Base-by-base conservation (phyloP, 2,888 invertebrate species). In the Perizoma flavofasciatum region DNA sequence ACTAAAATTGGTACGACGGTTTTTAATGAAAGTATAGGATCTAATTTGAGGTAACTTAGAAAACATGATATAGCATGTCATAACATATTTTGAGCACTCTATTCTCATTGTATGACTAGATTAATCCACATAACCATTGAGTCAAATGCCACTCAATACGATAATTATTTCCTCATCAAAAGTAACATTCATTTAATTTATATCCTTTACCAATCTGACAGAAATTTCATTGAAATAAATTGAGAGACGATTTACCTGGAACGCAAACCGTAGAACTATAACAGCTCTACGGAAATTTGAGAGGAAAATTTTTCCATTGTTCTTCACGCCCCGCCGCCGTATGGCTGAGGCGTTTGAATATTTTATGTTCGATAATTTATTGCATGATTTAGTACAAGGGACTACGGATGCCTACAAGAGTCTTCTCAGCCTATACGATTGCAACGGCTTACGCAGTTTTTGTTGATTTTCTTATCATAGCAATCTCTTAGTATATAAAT, bases 291-390 rank as follows among this genome's bases (percentile, higher is more conserved):
- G 63, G 66, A 52, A 72, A 71, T 72, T 69, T 67, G 68, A 59
- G 67, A 74, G 67, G 74, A 73, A 63, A 75, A 82, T 81, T 81
- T 84, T 82, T 75, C 81, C 82, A 78, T 78, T 79, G 78, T 83
- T 83, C 76, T 77, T 82, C 80, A 78, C 83, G 77, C 81, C 79
- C 75, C 65, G 72, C 75, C 65, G 72, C 72, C 80, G 77, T 85
- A 85, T 82, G n/a, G 84, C 74, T 74, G 73, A 80, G 79, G 77
- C 82, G 80, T 82, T 87, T 88, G 86, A 85, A 85, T 90, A 89
- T 90, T 87, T 89, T 83, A 88, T 87, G 80, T 79, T 69, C 74
- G 78, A 86, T 89, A 89, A 89, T 88, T 88, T 89, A 89, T 88
- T 83, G 83, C 84, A 82, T 87, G 87, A 89, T 88, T 89, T 88